These are phyloP conservation scores for Tautogolabrus adspersus DNA, from an alignment of 2,113 vertebrate species.

Conservation along the genomic window DNA sequence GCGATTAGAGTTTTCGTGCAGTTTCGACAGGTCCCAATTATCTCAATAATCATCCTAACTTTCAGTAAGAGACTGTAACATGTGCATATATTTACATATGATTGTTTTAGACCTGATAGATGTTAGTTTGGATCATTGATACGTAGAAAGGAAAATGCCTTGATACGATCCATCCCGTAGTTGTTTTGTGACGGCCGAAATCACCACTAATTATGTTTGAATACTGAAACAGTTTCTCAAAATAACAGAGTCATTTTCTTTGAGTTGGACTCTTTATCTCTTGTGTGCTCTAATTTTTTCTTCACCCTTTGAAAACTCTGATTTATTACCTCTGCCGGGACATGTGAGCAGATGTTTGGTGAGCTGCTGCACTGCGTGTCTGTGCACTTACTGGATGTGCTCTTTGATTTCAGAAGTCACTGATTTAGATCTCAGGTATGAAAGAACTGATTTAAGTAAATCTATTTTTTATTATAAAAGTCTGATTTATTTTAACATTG, in stretches of 20 bases:
- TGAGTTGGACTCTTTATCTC: slow-evolving; percentile 1
- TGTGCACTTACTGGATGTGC: background rate
- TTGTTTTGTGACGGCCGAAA: no score
- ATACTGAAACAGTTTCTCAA: background rate
- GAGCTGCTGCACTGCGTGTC: background rate
- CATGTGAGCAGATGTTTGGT: slow-evolving; percentile 14
- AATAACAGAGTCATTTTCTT: background rate
- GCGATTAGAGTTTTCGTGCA: no score
- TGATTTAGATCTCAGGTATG: background rate
- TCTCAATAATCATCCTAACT: no score
- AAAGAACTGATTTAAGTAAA: background rate
- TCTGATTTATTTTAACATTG: background rate
- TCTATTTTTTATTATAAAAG: no score
- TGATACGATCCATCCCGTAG: background rate
- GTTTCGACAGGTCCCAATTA: no score
- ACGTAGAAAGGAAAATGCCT: no score
- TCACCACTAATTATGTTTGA: background rate
- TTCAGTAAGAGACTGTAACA: no score
- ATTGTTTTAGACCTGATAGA: no score
- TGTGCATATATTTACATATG: no score
- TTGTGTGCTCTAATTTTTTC: slow-evolving; percentile 3
- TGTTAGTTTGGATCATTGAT: no score
- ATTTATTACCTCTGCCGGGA: slow-evolving; percentile 21
- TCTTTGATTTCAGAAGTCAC: slow-evolving; percentile 1
- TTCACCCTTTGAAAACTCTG: background rate